Evolutionary conservation across 1,140 invertebrate species (phyloP).

Genomic region (Drosophila truncata): DNA sequence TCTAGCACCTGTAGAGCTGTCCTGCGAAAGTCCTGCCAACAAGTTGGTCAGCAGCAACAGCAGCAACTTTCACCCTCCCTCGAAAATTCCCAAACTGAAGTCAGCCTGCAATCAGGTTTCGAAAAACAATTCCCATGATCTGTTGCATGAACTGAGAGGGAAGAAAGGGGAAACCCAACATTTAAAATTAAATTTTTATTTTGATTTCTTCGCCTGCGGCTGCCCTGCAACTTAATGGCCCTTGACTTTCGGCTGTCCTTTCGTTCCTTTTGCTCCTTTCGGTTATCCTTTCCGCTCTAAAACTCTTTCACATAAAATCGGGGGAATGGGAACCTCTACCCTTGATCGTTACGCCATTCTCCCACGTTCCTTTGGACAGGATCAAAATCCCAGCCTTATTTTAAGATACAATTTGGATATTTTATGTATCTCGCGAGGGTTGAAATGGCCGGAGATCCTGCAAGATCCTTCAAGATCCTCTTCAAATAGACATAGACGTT

Average conservation of each 20-base stretch:
- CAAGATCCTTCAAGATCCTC: conserved; percentile 60
- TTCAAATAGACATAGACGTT: conserved; percentile 67
- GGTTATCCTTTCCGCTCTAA: conserved; percentile 55
- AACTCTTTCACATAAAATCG: conserved; percentile 55
- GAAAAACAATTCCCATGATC: conserved; percentile 26
- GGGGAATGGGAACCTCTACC: conserved; percentile 2
- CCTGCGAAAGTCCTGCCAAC: conserved; percentile 42
- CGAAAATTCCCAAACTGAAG: conserved; percentile 2
- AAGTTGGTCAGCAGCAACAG: conserved; percentile 17
- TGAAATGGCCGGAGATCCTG: conserved; percentile 11
- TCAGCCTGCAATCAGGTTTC: conserved; percentile 43
- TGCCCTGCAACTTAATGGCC: conserved; percentile 52
- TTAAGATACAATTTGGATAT: conserved; percentile 66
- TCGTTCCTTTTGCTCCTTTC: conserved; percentile 8
- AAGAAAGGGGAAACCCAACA: conserved; percentile 6
- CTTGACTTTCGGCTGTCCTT: conserved; percentile 52
- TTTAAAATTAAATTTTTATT: conserved; percentile 55
- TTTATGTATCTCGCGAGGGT: conserved; percentile 49
- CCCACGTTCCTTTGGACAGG: conserved; percentile 68
- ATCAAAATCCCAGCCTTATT: conserved; percentile 49
- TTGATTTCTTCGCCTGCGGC: conserved; percentile 41
- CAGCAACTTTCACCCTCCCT: conserved; percentile 30
- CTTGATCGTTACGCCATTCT: conserved; percentile 46
- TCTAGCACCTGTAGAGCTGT: conserved; percentile 33
- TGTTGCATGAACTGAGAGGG: conserved; percentile 4